These are phyloP conservation scores for Drosophila hydei DNA, from an alignment of 1,140 invertebrate species.

Conservation along the genomic window DNA sequence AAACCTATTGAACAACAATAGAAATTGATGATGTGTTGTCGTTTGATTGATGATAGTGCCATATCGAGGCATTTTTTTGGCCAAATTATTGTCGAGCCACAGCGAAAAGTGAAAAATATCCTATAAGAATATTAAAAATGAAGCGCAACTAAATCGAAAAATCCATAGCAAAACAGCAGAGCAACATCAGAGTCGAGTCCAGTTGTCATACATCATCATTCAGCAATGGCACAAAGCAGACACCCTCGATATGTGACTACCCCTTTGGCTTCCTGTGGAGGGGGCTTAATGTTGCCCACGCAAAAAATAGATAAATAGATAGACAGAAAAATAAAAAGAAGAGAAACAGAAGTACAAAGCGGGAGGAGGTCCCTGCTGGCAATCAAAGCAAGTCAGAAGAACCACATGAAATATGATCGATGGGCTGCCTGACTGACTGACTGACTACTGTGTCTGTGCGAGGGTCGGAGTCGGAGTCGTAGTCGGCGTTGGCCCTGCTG, in stretches of 20 bases:
- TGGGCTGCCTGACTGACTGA: conserved; percentile 48
- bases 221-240: conserved; percentile 29
- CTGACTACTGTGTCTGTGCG: conserved; percentile 29
- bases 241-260: conserved; percentile 61
- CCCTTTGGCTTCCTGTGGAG: conserved; percentile 17
- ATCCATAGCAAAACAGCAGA: conserved; percentile 3
- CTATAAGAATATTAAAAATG: conserved; percentile 57
- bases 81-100: conserved; percentile 49
- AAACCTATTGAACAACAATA: conserved; percentile 79
- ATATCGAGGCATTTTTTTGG: conserved; percentile 34
- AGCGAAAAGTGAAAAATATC: conserved; percentile 50
- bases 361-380: conserved; percentile 51
- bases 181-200: conserved; percentile 3
- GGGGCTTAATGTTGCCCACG: conserved; percentile 46
- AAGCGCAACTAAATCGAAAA: conserved; percentile 51
- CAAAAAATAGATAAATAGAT: conserved; percentile 55
- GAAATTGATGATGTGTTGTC: conserved; percentile 81
- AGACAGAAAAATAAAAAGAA: conserved; percentile 55
- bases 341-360: neutral
- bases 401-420: conserved; percentile 76
- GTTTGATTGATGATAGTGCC: conserved; percentile 68
- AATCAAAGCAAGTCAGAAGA: conserved; percentile 73
- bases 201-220: conserved; percentile 77
- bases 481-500: conserved; percentile 51
- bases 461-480: neutral